These are phyloP conservation scores for Cylas formicarius DNA, from an alignment of 1,140 invertebrate species.

Conservation along the genomic window DNA sequence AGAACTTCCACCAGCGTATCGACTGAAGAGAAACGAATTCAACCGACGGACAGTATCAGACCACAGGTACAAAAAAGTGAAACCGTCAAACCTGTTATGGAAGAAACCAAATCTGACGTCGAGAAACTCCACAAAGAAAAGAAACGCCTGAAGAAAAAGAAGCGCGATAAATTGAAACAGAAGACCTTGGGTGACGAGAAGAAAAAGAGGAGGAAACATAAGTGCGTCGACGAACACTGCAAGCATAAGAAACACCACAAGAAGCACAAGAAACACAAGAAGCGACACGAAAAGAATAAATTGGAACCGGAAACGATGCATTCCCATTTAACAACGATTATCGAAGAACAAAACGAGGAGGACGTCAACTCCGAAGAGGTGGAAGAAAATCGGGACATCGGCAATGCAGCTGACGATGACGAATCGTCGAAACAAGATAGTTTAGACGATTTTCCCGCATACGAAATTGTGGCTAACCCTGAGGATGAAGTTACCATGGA, in stretches of 20 bases:
- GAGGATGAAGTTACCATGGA: conserved; percentile 40
- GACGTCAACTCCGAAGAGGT: conserved; percentile 36
- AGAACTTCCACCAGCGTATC: conserved; percentile 51
- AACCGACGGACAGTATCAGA: conserved; percentile 12
- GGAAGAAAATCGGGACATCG: conserved; percentile 36
- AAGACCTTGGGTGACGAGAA: conserved; percentile 47
- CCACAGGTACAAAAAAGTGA: conserved; percentile 21
- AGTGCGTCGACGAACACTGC: conserved; percentile 60
- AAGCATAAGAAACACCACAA: conserved; percentile 66
- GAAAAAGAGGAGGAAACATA: conserved; percentile 64
- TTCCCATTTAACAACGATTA: conserved; percentile 16
- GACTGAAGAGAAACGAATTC: conserved; percentile 51
- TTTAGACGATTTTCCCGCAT: conserved; percentile 16
- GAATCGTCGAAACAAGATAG: conserved; percentile 35
- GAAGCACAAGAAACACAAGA: conserved; percentile 70
- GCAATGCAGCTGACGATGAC: conserved; percentile 38
- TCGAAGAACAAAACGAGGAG: conserved; percentile 38
- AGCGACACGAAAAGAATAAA: conserved; percentile 50
- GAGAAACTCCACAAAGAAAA: conserved; percentile 55
- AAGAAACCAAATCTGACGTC: conserved; percentile 9
- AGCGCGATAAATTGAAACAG: conserved; percentile 58
- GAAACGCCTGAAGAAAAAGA: conserved; percentile 62
- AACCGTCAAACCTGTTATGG: conserved; percentile 25
- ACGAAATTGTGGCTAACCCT: conserved; percentile 30
- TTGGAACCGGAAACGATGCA: conserved; percentile 25